Conservation (phyloP, 2,797 vertebrate genomes). For the Fringilla coelebs region DNA sequence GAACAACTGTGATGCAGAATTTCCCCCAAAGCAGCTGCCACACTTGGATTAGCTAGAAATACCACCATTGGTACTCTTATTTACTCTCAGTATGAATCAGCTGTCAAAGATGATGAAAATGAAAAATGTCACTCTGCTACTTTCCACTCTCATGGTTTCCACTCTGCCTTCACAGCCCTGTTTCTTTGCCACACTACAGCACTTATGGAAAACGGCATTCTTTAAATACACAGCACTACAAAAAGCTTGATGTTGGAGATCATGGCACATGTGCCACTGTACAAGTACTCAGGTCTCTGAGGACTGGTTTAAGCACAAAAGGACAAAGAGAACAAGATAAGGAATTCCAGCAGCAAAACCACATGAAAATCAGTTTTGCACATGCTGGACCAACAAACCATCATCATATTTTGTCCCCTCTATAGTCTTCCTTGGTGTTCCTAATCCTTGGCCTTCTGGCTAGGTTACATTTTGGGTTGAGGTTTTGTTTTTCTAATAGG, state of each 20-base stretch:
- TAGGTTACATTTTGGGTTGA: background rate
- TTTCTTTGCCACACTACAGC: background rate
- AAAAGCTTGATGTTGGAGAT: background rate
- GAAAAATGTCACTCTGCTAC: background rate
- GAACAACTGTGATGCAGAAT: background rate
- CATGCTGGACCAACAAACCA: background rate
- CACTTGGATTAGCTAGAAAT: background rate
- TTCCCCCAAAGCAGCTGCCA: background rate
- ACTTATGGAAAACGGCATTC: background rate
- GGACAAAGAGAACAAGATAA: background rate
- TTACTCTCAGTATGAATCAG: background rate
- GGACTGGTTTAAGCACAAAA: background rate
- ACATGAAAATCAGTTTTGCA: background rate
- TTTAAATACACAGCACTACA: background rate
- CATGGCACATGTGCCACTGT: accelerated
- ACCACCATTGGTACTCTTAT: background rate
- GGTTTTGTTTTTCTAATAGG: background rate
- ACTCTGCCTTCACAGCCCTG: background rate
- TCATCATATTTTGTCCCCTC: background rate
- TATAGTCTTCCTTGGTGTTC: background rate
- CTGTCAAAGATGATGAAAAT: background rate
- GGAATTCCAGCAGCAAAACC: background rate
- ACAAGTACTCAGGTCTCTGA: background rate
- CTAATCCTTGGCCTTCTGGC: background rate
- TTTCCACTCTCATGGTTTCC: background rate